These are phyloP conservation scores for Plagiodera versicolora DNA, from an alignment of 2,888 invertebrate genomes.

Conservation along the genomic window DNA sequence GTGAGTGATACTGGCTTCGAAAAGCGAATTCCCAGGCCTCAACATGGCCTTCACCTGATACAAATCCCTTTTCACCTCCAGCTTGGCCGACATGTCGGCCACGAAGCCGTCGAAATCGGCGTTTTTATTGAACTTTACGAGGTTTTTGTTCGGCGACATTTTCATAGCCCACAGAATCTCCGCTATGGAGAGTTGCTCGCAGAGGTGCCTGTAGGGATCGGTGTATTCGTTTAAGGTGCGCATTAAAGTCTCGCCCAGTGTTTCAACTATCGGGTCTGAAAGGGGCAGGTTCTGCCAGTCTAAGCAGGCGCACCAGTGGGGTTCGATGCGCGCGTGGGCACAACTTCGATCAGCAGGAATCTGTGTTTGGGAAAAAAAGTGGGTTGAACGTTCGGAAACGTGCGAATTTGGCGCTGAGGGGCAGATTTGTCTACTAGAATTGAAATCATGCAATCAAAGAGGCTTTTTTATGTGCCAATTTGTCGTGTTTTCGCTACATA, in stretches of 20 bases:
- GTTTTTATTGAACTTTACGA: constrained; percentile 72
- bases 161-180: constrained; percentile 72
- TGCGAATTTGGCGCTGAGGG: too few relatives aligned
- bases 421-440: too few relatives aligned
- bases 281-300: constrained; percentile 72
- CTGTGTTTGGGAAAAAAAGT: constrained; percentile 46
- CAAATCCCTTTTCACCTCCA: constrained; percentile 61
- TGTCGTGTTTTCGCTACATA: too few relatives aligned
- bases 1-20: constrained; percentile 78
- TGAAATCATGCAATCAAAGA: too few relatives aligned
- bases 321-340: constrained; percentile 85
- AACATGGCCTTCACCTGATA: constrained; percentile 81
- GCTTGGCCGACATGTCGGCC: constrained; percentile 72
- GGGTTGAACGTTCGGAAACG: too few relatives aligned
- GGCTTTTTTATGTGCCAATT: too few relatives aligned
- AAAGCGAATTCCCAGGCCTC: constrained; percentile 75
- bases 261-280: constrained; percentile 55
- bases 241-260: constrained; percentile 64
- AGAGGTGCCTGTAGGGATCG: constrained; percentile 59
- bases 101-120: constrained; percentile 83
- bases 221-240: constrained; percentile 65
- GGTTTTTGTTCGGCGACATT: constrained; percentile 66
- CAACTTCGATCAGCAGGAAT: constrained; percentile 79
- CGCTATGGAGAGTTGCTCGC: constrained; percentile 58
- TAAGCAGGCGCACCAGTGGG: constrained; percentile 95